A percentile compares a stretch with the other conserved stretches of the same genome.
phyloP scores from a whole-genome alignment of 2,888 invertebrate species.

The Beris morrisii region DNA sequence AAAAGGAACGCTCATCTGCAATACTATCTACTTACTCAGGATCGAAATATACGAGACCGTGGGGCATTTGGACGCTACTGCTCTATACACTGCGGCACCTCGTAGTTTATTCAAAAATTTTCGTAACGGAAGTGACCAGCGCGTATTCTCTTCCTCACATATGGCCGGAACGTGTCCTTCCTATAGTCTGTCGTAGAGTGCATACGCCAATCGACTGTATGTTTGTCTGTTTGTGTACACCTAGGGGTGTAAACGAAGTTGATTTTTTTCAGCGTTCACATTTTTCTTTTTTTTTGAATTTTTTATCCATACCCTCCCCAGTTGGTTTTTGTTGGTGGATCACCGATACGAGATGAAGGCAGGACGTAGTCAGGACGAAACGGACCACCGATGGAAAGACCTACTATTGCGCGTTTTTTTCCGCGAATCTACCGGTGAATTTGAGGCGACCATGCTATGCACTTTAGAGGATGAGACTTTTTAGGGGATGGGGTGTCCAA shows the following conservation, averaged over 20 bases:
- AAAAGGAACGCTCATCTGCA: constrained; percentile 25
- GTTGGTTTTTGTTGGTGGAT: not conserved
- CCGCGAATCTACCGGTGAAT: constrained; percentile 17
- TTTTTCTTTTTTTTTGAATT: constrained; percentile 26
- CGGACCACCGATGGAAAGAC: constrained; percentile 13
- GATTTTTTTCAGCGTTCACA: constrained; percentile 40
- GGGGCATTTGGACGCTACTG: constrained; percentile 12
- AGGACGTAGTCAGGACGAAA: constrained; percentile 4
- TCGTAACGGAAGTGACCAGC: constrained; percentile 38
- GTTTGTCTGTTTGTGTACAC: constrained; percentile 27
- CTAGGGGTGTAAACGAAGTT: constrained; percentile 45
- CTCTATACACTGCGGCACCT: constrained; percentile 33
- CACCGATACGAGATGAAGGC: constrained; percentile 19
- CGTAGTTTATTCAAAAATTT: constrained; percentile 37
- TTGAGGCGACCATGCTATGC: constrained; percentile 14
- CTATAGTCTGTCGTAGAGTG: constrained; percentile 12
- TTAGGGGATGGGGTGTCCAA: constrained; percentile 18
- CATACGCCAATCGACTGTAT: constrained; percentile 32
- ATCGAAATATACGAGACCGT: constrained; percentile 28
- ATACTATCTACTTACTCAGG: constrained; percentile 28
- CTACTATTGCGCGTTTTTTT: constrained; percentile 25
- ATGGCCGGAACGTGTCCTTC: constrained; percentile 1
- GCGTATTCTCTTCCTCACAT: constrained; percentile 34
- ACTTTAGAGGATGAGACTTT: constrained; percentile 6
- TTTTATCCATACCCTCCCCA: constrained; percentile 17